Evolutionary conservation across 1,140 invertebrate genomes (phyloP).

Genomic region (Musca vetustissima): DNA sequence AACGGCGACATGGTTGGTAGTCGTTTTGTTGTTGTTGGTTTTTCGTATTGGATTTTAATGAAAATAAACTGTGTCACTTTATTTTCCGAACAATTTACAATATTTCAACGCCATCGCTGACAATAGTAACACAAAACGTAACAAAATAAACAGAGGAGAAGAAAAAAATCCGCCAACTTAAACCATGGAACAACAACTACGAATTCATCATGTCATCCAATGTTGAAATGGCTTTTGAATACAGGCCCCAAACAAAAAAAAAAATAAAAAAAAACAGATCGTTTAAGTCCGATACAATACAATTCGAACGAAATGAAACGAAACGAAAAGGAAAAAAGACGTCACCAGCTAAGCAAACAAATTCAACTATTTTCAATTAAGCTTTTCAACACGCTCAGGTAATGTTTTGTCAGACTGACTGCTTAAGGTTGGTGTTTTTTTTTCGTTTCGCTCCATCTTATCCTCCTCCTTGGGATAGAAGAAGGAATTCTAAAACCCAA

Average conservation of each 20-base stretch:
- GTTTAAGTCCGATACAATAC: constrained; percentile 20
- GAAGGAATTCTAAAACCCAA: no score
- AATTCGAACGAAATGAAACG: constrained; percentile 7
- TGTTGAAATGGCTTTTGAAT: neutral
- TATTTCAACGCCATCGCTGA: constrained; percentile 23
- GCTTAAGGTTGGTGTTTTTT: no score
- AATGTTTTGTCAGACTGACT: neutral
- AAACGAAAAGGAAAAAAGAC: neutral
- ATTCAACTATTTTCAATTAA: constrained; percentile 12
- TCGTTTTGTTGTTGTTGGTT: no score
- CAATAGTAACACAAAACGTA: constrained; percentile 21
- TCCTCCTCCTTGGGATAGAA: no score
- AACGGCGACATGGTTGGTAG: no score
- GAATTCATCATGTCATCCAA: constrained; percentile 16
- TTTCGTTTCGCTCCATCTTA: no score
- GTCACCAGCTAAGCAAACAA: no score
- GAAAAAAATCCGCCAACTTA: neutral
- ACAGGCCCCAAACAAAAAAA: no score
- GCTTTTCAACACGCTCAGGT: constrained; percentile 19
- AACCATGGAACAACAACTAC: constrained; percentile 14
- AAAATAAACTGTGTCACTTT: no score
- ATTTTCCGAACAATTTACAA: neutral
- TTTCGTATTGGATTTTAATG: no score
- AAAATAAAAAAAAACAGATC: constrained; percentile 9
- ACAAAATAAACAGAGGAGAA: neutral